phyloP scores from a whole-genome alignment of 2,888 invertebrate genomes.

The Horisme vitalbata region DNA sequence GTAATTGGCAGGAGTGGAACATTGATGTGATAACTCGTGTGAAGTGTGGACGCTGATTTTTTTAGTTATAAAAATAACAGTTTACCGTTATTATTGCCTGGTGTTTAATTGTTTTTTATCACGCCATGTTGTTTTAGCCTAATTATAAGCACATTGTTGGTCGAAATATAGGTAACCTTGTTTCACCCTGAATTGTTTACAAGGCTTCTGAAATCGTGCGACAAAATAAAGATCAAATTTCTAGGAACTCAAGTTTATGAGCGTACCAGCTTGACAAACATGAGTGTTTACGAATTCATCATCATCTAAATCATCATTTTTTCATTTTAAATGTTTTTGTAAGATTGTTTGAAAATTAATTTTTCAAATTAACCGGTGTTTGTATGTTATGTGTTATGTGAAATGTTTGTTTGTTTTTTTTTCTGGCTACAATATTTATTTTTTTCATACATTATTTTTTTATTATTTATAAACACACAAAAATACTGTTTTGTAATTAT shows the following conservation, averaged over 20 bases:
- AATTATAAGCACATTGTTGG: conserved; percentile 17
- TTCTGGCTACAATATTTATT: too few species aligned
- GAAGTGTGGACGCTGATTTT: neutral
- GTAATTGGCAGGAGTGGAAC: too few species aligned
- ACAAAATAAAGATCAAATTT: neutral
- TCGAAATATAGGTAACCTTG: conserved; percentile 1
- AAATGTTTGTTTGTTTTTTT: too few species aligned
- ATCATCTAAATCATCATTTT: too few species aligned
- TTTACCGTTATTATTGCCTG: neutral
- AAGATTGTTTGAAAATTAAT: too few species aligned
- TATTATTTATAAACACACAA: too few species aligned
- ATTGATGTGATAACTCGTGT: neutral
- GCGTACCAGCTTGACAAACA: neutral
- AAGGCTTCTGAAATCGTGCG: neutral
- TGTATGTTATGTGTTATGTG: too few species aligned
- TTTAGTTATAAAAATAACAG: neutral
- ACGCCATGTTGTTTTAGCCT: conserved; percentile 22
- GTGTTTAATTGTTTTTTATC: conserved; percentile 9
- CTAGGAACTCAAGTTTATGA: neutral
- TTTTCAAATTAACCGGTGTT: too few species aligned
- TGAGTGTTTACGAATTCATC: too few species aligned
- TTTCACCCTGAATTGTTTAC: neutral
- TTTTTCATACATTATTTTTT: too few species aligned
- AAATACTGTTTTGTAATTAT: too few species aligned
- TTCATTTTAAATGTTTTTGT: too few species aligned